A percentile compares a stretch with the other conserved stretches of the same genome.
These are phyloP conservation scores for Helarctos malayanus DNA, from an alignment of 2,797 vertebrate genomes.

Conservation along the genomic window DNA sequence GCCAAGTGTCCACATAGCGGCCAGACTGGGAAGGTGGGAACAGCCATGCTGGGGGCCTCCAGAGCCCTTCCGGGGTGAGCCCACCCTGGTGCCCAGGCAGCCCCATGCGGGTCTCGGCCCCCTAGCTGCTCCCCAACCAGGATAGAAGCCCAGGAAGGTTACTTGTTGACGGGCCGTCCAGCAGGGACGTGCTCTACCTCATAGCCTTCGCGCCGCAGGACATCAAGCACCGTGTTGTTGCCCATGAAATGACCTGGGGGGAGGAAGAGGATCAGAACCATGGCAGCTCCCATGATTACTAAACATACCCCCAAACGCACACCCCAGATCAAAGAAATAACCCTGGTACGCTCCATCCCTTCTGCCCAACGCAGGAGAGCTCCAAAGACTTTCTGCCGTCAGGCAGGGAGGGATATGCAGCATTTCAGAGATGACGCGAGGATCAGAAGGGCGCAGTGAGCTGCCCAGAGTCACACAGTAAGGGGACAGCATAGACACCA, in stretches of 20 bases:
- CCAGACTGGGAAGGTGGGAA: not conserved
- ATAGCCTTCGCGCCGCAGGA: slow-evolving; percentile 93
- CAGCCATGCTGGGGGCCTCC: not conserved
- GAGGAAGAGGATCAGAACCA: slow-evolving; percentile 82
- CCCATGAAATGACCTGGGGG: slow-evolving; percentile 96
- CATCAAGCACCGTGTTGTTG: slow-evolving; percentile 95
- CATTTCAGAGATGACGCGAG: not conserved
- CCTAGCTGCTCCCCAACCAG: not conserved
- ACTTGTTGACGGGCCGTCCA: slow-evolving; percentile 93
- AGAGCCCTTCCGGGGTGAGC: not conserved
- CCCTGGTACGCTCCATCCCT: not conserved
- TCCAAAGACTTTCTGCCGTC: not conserved
- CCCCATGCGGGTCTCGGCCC: not conserved
- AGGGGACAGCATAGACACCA: not conserved
- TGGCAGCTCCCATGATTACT: not conserved
- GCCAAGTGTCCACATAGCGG: not conserved
- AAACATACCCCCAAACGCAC: not conserved
- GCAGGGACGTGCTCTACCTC: slow-evolving; percentile 94
- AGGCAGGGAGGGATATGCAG: accelerated
- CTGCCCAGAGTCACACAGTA: not conserved
- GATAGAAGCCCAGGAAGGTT: slow-evolving; percentile 79
- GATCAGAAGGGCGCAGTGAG: not conserved
- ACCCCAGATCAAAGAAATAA: not conserved
- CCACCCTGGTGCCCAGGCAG: not conserved
- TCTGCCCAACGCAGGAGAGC: not conserved